phyloP scores from a whole-genome alignment of 2,113 vertebrate species.

The Phyllostomus hastatus region DNA sequence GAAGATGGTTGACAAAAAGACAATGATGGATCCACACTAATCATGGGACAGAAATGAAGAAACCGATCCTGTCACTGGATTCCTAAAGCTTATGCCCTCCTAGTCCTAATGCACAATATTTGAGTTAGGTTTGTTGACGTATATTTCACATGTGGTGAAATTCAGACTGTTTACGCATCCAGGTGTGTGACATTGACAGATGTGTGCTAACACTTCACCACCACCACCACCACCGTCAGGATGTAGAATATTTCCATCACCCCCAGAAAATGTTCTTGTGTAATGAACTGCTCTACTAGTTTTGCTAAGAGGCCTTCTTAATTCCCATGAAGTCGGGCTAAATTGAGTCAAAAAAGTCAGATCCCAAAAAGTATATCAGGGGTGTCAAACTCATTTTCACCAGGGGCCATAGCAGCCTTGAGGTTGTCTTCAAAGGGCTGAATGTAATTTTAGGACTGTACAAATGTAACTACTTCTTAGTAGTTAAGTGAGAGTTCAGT shows the following conservation, averaged over 20 bases:
- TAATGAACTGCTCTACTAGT: neutral
- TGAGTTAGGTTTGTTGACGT: neutral
- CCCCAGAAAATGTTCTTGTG: neutral
- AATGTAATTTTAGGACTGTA: too few species aligned
- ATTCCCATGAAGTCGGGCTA: neutral
- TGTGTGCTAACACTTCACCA: neutral
- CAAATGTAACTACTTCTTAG: too few species aligned
- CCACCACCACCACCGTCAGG: neutral
- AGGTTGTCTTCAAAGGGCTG: too few species aligned
- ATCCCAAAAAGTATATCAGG: neutral
- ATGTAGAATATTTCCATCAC: neutral
- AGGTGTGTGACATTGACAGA: neutral
- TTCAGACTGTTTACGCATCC: too few species aligned
- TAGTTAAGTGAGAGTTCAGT: too few species aligned
- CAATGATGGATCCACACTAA: neutral
- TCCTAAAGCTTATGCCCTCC: neutral
- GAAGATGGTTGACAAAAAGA: neutral
- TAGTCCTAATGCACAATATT: neutral
- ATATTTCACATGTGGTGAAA: neutral
- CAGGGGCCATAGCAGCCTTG: too few species aligned
- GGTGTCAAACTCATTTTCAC: too few species aligned
- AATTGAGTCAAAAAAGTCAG: neutral
- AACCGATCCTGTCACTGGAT: neutral
- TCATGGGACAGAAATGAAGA: neutral
- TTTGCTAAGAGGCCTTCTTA: neutral